phyloP scores from a whole-genome alignment of 1,140 invertebrate genomes.

The Vanessa atalanta region DNA sequence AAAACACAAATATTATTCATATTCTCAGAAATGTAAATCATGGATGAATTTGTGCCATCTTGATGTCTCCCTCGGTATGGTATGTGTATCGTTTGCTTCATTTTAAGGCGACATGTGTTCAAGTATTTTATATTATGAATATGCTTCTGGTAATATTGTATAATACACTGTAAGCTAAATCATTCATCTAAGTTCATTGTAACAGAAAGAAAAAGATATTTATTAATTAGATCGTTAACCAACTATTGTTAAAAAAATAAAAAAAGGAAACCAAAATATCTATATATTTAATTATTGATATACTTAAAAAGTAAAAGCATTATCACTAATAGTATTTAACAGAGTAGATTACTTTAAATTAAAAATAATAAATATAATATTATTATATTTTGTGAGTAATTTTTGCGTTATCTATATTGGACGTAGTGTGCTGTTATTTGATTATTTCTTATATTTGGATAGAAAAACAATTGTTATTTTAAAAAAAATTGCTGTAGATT shows the following conservation, averaged over 20 bases:
- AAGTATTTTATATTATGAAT: too few species aligned
- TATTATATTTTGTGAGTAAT: neutral
- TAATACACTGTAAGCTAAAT: too few species aligned
- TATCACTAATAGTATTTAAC: too few species aligned
- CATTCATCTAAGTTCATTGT: too few species aligned
- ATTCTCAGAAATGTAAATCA: too few species aligned
- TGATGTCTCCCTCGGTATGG: too few species aligned
- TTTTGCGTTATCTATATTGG: neutral
- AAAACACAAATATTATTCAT: too few species aligned
- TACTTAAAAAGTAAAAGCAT: neutral
- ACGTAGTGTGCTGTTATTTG: neutral
- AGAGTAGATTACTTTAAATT: neutral
- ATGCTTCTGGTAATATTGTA: too few species aligned
- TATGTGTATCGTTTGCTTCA: too few species aligned
- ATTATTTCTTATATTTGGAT: neutral
- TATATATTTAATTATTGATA: neutral
- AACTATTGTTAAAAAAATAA: neutral
- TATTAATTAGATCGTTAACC: neutral
- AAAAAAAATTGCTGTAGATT: too few species aligned
- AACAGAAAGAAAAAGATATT: neutral
- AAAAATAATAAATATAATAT: neutral
- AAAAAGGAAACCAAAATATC: neutral
- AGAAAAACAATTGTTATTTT: neutral
- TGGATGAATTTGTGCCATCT: too few species aligned
- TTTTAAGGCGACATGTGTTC: too few species aligned